These are phyloP conservation scores for Hydrolagus affinis DNA, from an alignment of 2,113 vertebrate genomes.

Conservation along the genomic window DNA sequence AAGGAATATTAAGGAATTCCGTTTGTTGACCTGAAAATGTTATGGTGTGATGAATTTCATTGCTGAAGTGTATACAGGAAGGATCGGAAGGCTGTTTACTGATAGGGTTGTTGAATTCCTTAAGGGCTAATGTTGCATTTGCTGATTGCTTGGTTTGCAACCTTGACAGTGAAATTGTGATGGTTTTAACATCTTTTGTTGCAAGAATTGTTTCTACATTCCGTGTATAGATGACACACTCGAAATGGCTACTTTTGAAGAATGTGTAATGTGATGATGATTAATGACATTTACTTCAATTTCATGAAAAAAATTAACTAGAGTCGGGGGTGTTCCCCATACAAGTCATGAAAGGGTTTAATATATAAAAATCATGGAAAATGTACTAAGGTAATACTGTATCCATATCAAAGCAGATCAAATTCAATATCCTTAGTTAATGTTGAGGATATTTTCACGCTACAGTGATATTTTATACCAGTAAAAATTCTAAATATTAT, in stretches of 20 bases:
- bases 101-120: constrained; percentile 12
- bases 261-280: not conserved
- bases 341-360: not conserved
- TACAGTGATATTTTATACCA: not conserved
- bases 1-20: no score
- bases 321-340: not conserved
- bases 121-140: not conserved
- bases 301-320: not conserved
- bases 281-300: not conserved
- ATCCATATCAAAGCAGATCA: not conserved
- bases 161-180: not conserved
- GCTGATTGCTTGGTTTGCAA: no score
- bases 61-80: not conserved
- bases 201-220: not conserved
- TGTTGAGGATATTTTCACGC: not conserved
- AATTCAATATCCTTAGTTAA: not conserved
- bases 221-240: not conserved
- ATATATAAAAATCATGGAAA: constrained; percentile 2
- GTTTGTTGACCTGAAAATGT: not conserved
- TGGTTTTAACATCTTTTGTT: not conserved
- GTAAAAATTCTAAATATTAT: not conserved
- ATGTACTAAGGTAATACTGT: not conserved
- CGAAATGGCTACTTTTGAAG: not conserved
- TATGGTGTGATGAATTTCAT: not conserved
- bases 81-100: not conserved